Conservation (phyloP, 2,797 vertebrate genomes). For the Danio jaintianensis region DNA sequence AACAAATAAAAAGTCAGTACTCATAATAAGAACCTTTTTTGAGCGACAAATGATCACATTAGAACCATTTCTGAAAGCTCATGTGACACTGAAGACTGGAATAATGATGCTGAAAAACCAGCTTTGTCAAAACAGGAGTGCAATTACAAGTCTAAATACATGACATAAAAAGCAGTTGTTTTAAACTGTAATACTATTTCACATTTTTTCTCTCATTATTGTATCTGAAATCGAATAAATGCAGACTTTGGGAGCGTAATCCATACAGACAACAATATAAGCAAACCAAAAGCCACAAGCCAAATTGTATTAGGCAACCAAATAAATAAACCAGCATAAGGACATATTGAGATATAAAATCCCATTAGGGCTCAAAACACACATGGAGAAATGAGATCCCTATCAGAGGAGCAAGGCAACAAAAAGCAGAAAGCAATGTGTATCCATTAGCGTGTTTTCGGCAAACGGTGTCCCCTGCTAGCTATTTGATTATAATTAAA, state of each 20-base stretch:
- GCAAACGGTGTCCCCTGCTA: conserved; percentile 80
- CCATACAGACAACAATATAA: conserved; percentile 11
- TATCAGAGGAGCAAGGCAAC: conserved; percentile 67
- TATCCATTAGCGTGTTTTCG: conserved; percentile 79
- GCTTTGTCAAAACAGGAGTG: too few species aligned
- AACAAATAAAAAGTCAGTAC: too few species aligned
- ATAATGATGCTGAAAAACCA: too few species aligned
- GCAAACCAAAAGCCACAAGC: neutral
- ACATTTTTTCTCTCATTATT: neutral
- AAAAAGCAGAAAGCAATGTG: conserved; percentile 73
- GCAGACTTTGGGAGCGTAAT: neutral
- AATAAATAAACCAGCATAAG: conserved; percentile 19
- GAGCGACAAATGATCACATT: too few species aligned
- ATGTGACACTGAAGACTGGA: too few species aligned
- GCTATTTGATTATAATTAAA: conserved; percentile 91
- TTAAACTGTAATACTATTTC: neutral
- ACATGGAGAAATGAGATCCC: conserved; percentile 37
- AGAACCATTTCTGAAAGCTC: too few species aligned
- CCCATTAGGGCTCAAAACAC: conserved; percentile 23
- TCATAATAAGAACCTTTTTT: too few species aligned
- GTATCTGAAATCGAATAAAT: neutral
- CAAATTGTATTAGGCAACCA: conserved; percentile 6
- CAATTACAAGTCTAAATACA: too few species aligned
- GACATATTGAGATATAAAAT: conserved; percentile 17
- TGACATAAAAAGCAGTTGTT: neutral